Evolutionary conservation across 2,888 invertebrate species (phyloP).

Genomic region (Noctuana brunneofusca): DNA sequence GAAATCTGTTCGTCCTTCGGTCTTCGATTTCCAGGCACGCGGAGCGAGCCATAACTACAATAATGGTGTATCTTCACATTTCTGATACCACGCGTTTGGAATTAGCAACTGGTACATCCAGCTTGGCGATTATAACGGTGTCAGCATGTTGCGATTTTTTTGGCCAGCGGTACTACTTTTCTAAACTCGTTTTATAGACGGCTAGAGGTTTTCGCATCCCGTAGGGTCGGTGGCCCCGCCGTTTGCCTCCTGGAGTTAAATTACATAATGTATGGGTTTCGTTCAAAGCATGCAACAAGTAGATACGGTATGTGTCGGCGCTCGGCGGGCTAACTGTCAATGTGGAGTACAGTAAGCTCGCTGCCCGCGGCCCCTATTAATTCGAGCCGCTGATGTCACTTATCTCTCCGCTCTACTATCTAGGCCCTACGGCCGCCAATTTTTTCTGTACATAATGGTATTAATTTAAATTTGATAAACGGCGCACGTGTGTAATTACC

Average conservation of each 20-base stretch:
- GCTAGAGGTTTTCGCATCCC: slow-evolving; percentile 83
- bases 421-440: slow-evolving; percentile 82
- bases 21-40: slow-evolving; percentile 70
- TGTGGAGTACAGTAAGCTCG: slow-evolving; percentile 82
- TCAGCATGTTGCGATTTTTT: slow-evolving; percentile 84
- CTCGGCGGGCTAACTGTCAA: slow-evolving; percentile 81
- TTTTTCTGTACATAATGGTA: slow-evolving; percentile 72
- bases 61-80: slow-evolving; percentile 75
- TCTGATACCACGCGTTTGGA: slow-evolving; percentile 70
- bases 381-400: slow-evolving; percentile 83
- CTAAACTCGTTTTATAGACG: slow-evolving; percentile 83
- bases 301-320: slow-evolving; percentile 74
- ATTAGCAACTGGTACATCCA: slow-evolving; percentile 82
- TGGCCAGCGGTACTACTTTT: slow-evolving; percentile 83
- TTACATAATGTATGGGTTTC: slow-evolving; percentile 82
- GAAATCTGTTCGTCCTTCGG: slow-evolving; percentile 70
- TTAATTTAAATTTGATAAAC: slow-evolving; percentile 75
- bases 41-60: slow-evolving; percentile 71
- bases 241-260: slow-evolving; percentile 79
- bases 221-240: slow-evolving; percentile 81
- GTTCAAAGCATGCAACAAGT: slow-evolving; percentile 82
- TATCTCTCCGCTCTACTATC: slow-evolving; percentile 81
- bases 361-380: slow-evolving; percentile 82
- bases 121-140: slow-evolving; percentile 84
- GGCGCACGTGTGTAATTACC: slow-evolving; percentile 71